Evolutionary conservation across 2,888 invertebrate species (phyloP).

Genomic region (Thymelicus sylvestris): DNA sequence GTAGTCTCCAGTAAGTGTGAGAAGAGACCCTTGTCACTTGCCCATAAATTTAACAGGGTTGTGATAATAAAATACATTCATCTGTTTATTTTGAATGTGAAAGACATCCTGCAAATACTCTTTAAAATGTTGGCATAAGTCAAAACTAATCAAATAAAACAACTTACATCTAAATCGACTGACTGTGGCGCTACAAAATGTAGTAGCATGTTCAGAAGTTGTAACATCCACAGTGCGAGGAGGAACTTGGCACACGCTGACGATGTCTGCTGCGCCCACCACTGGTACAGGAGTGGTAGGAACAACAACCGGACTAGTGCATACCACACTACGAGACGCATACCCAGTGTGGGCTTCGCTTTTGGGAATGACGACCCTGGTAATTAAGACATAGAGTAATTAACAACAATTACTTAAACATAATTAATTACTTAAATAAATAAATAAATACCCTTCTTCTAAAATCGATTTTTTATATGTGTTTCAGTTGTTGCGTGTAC

Average conservation of each 20-base stretch:
- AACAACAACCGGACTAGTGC: constrained; percentile 93
- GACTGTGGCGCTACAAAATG: constrained; percentile 77
- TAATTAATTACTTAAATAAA: no score
- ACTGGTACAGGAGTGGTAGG: constrained; percentile 92
- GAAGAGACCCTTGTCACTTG: no score
- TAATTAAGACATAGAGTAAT: neutral
- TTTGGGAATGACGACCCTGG: constrained; percentile 96
- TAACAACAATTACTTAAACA: no score
- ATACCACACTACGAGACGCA: constrained; percentile 92
- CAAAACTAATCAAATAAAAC: neutral
- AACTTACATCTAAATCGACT: constrained; percentile 81
- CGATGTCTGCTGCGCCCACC: constrained; percentile 97
- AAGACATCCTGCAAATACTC: no score
- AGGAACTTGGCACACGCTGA: constrained; percentile 89
- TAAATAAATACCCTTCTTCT: no score
- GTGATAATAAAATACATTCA: no score
- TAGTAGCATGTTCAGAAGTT: constrained; percentile 86
- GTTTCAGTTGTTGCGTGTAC: no score
- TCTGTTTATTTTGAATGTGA: no score
- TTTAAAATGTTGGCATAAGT: no score
- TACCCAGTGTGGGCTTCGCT: constrained; percentile 96
- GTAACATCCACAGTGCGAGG: constrained; percentile 90
- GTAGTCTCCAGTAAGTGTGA: no score
- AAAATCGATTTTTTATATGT: no score
- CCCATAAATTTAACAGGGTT: no score